A percentile compares a stretch with the other conserved stretches of the same genome.
phyloP scores from a whole-genome alignment of 2,888 invertebrate species.

The Plebejus melissa region DNA sequence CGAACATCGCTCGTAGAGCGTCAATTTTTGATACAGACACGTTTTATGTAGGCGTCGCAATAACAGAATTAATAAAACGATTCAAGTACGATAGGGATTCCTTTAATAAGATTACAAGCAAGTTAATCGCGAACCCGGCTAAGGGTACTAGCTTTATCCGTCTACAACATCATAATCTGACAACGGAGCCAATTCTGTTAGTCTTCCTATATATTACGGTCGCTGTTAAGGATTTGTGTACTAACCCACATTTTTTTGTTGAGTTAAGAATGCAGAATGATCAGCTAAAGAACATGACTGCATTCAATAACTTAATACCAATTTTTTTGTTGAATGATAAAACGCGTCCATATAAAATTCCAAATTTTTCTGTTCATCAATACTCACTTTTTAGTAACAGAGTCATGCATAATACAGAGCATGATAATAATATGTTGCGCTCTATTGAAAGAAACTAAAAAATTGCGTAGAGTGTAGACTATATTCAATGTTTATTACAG shows the following conservation, averaged over 20 bases:
- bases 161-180: conserved; percentile 24
- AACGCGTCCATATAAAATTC: neutral
- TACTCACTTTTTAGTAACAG: neutral
- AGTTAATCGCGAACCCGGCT: conserved; percentile 25
- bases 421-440: neutral
- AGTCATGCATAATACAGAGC: no score
- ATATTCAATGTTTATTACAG: no score
- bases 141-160: conserved; percentile 26
- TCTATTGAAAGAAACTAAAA: neutral
- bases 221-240: no score
- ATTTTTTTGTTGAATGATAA: no score
- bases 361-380: neutral
- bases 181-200: neutral
- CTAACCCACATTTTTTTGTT: no score
- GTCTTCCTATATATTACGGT: neutral
- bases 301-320: no score
- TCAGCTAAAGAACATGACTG: no score
- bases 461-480: neutral
- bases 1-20: neutral
- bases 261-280: no score
- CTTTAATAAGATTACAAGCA: conserved; percentile 26
- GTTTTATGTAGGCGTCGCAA: neutral
- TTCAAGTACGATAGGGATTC: conserved; percentile 26
- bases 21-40: conserved; percentile 1
- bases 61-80: conserved; percentile 20